Evolutionary conservation across 2,888 invertebrate genomes (phyloP), one percentile per base, ranked within the genome.

Genomic region (Terebella lapidaria): DNA sequence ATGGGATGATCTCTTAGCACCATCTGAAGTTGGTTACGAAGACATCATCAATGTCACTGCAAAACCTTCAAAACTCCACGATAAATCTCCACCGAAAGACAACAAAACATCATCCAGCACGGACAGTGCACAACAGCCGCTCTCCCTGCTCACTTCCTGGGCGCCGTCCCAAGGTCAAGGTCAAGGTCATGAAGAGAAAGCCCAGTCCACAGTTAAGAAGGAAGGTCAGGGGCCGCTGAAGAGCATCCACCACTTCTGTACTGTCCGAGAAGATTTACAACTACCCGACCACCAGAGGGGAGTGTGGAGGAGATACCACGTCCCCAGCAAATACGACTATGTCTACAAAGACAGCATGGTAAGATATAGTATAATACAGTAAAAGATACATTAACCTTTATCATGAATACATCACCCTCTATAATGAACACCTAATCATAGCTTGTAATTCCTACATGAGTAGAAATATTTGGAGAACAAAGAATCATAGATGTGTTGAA

Each of bases 171-270:
- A 35, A n/a, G n/a, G n/a, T n/a, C n/a, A n/a, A n/a, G n/a, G n/a
- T n/a, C n/a, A 35, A 35, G n/a, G 10, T 15, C 10, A 35, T 35
- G 10, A 35, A 35, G n/a, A 15, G 42, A 35, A 35, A 35, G 10
- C n/a, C 10, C n/a, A 15, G 10, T 35, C 42, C 10, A 15, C 42
- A 35, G 42, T n/a, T 35, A n/a, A 35, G 10, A 35, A 66, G 15
- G 65, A 35, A 22, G 47, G 18, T n/a, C 27, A 46, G 42, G 25
- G 26, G 15, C 53, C 45, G 3, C n/a, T 2, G 51, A 60, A 57
- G 20, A 72, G 65, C 56, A 71, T 78, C 42, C 78, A 78, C 62
- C 75, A 78, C 66, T 78, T 78, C 66, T 78, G 78, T 66, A 72
- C 70, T 4, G 69, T 72, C 56, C 73, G 71, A 1, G 65, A 67